Conservation (phyloP, 2,888 invertebrate genomes). For the Tetrapedia diversipes region DNA sequence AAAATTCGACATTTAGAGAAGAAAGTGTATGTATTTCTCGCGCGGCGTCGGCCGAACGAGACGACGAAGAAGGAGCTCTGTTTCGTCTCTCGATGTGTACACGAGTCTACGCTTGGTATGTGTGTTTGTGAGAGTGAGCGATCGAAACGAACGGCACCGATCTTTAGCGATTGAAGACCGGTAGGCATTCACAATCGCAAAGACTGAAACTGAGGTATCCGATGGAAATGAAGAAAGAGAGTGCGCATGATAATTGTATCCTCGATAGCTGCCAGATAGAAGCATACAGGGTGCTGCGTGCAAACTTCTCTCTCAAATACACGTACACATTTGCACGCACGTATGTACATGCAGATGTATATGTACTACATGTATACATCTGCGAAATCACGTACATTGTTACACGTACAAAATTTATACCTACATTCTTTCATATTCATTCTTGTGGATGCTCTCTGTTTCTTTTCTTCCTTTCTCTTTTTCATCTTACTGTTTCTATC, state of each 20-base stretch:
- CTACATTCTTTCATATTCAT: conserved; percentile 8
- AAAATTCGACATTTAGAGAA: conserved; percentile 31
- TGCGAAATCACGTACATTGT: not conserved
- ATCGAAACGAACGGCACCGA: conserved; percentile 52
- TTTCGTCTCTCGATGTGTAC: conserved; percentile 41
- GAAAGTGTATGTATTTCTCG: conserved; percentile 55
- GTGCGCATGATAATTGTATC: conserved; percentile 55
- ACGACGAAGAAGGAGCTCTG: conserved; percentile 48
- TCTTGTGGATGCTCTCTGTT: not conserved
- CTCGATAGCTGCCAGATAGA: conserved; percentile 56
- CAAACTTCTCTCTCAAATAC: conserved; percentile 32
- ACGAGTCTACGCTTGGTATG: conserved; percentile 32
- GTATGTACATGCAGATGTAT: not conserved
- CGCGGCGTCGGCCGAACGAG: conserved; percentile 61
- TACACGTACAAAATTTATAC: not conserved
- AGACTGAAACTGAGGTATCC: conserved; percentile 41
- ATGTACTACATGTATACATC: not conserved
- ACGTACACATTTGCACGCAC: not conserved
- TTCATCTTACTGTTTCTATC: conserved; percentile 40
- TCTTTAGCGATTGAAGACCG: conserved; percentile 56
- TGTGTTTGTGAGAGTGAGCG: conserved; percentile 42
- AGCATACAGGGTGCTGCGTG: conserved; percentile 61
- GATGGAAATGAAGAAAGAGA: conserved; percentile 46
- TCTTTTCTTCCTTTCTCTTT: conserved; percentile 30
- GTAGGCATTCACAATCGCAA: conserved; percentile 53